Evolutionary conservation across 2,888 invertebrate species (phyloP).

Genomic region (Meiosimyza platycephala): DNA sequence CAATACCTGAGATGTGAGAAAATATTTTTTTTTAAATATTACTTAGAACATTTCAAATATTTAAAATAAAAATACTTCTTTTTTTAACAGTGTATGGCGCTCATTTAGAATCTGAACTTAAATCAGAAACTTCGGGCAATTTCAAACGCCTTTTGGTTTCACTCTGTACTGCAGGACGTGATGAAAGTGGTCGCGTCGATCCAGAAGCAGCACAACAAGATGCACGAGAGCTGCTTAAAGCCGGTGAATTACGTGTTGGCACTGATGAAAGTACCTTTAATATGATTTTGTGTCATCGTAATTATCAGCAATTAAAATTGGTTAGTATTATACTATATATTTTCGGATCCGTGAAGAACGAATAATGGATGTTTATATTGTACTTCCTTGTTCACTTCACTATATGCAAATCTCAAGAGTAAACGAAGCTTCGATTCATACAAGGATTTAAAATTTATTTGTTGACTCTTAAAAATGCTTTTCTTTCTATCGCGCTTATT

Average conservation of each 20-base stretch:
- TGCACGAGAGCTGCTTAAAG: conserved; percentile 82
- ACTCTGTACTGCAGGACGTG: conserved; percentile 75
- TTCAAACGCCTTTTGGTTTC: conserved; percentile 92
- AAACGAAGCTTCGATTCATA: too few species aligned
- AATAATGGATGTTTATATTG: neutral
- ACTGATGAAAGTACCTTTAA: conserved; percentile 91
- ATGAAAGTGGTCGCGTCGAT: conserved; percentile 83
- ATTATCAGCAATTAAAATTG: conserved; percentile 72
- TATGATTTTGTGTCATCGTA: conserved; percentile 83
- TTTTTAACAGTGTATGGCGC: conserved; percentile 77
- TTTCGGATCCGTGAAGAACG: conserved; percentile 53
- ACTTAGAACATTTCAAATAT: neutral
- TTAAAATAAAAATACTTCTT: neutral
- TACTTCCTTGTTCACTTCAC: neutral
- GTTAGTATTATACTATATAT: conserved; percentile 48
- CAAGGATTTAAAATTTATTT: too few species aligned
- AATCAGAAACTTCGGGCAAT: conserved; percentile 90
- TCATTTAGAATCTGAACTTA: conserved; percentile 84
- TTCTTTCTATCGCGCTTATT: too few species aligned
- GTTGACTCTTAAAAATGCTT: neutral
- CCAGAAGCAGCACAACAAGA: conserved; percentile 80
- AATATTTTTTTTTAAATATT: neutral
- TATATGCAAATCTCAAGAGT: too few species aligned
- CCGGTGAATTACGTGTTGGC: conserved; percentile 77
- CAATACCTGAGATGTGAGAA: conserved; percentile 81